phyloP scores from a whole-genome alignment of 1,140 invertebrate species.

The Bombus ignitus region DNA sequence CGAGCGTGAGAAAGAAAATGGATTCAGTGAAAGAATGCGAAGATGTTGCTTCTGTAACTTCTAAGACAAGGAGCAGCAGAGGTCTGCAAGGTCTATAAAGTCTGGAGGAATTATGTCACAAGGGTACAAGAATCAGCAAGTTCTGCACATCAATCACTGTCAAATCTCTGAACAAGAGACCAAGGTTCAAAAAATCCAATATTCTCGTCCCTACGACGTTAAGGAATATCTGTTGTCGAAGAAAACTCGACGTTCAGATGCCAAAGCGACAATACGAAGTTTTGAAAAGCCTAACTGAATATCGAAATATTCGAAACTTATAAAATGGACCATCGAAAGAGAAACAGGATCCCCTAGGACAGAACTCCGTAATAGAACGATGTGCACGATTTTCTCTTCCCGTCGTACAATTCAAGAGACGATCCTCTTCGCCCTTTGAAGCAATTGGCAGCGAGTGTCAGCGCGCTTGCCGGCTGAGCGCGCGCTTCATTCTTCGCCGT shows the following conservation, averaged over 20 bases:
- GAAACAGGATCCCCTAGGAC: conserved; percentile 18
- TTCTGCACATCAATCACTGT: background rate
- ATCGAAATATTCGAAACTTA: too few species aligned
- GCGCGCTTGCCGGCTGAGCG: conserved; percentile 61
- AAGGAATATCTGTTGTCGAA: background rate
- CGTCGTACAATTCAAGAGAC: background rate
- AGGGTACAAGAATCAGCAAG: background rate
- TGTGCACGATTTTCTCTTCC: background rate
- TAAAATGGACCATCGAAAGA: conserved; percentile 1
- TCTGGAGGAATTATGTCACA: too few species aligned
- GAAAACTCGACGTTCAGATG: background rate
- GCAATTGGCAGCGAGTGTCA: conserved; percentile 27
- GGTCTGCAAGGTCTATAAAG: background rate
- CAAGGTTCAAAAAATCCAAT: background rate
- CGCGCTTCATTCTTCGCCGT: conserved; percentile 15
- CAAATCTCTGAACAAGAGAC: background rate
- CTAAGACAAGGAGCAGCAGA: too few species aligned
- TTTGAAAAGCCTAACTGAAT: background rate
- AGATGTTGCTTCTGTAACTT: background rate
- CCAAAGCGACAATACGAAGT: conserved; percentile 11
- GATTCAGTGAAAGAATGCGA: background rate
- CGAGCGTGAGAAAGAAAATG: background rate
- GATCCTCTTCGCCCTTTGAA: conserved; percentile 17
- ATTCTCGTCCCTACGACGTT: background rate
- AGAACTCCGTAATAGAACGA: background rate